phyloP scores from a whole-genome alignment of 2,113 vertebrate species.

The Falco punctatus region DNA sequence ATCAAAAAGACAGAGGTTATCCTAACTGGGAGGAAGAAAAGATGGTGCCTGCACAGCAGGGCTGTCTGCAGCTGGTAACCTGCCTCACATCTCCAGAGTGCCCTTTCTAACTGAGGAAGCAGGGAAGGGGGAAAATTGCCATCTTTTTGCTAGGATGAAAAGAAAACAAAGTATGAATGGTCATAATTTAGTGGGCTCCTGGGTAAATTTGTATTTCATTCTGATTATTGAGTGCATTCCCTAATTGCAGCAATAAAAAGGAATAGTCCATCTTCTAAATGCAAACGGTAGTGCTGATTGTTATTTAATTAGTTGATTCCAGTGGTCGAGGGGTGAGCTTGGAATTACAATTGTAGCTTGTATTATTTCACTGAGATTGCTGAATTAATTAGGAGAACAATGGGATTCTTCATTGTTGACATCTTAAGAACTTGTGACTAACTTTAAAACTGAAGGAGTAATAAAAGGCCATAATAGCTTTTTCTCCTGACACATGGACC shows the following conservation, averaged over 20 bases:
- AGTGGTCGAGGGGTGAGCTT: conserved; percentile 76
- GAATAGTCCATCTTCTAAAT: conserved; percentile 73
- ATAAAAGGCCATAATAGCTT: background rate
- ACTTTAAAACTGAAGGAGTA: conserved; percentile 37
- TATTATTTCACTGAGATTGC: conserved; percentile 74
- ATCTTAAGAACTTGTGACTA: conserved; percentile 66
- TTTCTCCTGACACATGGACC: background rate
- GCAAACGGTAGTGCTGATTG: conserved; percentile 69
- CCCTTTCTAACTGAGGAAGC: background rate
- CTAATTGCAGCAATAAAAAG: conserved; percentile 80
- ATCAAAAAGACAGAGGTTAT: background rate
- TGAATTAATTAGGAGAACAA: conserved; percentile 77
- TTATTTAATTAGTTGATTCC: conserved; percentile 82
- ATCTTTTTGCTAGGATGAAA: background rate
- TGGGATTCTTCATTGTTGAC: conserved; percentile 65
- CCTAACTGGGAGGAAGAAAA: background rate
- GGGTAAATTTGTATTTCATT: conserved; percentile 78
- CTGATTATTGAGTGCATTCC: conserved; percentile 73
- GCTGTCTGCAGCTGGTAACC: background rate
- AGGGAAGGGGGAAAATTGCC: background rate
- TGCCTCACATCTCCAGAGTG: background rate
- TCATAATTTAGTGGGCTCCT: conserved; percentile 76
- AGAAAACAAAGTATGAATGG: conserved; percentile 69
- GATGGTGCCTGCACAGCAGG: background rate
- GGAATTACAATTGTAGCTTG: conserved; percentile 72